phyloP scores from a whole-genome alignment of 92 coral and sea anemone species.

The Pocillopora meandrina region DNA sequence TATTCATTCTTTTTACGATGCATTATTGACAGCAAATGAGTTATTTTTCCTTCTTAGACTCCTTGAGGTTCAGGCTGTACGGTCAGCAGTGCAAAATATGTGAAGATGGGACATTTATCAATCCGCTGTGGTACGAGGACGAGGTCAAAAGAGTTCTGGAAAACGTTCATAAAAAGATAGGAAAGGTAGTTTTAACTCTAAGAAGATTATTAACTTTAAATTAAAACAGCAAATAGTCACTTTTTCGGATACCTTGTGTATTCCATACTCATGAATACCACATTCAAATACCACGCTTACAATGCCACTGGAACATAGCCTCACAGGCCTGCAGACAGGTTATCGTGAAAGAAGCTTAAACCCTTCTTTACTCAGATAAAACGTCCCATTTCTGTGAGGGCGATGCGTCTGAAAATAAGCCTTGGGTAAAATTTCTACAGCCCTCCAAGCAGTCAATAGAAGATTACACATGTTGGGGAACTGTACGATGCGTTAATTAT shows the following conservation, averaged over 20 bases:
- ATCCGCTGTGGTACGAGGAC: conserved; percentile 55
- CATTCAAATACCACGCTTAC: too few species aligned
- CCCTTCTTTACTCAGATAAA: too few species aligned
- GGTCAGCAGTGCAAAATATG: conserved; percentile 43
- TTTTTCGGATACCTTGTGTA: background rate
- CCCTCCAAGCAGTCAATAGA: too few species aligned
- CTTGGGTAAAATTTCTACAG: too few species aligned
- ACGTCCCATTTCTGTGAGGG: too few species aligned
- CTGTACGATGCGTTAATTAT: too few species aligned
- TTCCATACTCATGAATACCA: too few species aligned
- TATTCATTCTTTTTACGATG: background rate
- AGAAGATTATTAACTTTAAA: background rate
- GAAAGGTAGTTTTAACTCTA: conserved; percentile 32
- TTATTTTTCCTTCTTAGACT: background rate
- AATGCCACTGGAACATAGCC: too few species aligned
- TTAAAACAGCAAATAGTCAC: background rate
- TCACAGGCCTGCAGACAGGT: too few species aligned
- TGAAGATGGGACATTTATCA: conserved; percentile 19
- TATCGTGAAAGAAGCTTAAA: too few species aligned
- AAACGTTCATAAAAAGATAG: conserved; percentile 55
- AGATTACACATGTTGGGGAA: too few species aligned
- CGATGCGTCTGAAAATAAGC: too few species aligned
- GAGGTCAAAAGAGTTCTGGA: conserved; percentile 44
- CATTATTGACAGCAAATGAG: background rate
- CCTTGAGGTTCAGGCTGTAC: conserved; percentile 41